Base-by-base conservation (phyloP, 2,797 vertebrate genomes). In the Taeniopygia guttata region DNA sequence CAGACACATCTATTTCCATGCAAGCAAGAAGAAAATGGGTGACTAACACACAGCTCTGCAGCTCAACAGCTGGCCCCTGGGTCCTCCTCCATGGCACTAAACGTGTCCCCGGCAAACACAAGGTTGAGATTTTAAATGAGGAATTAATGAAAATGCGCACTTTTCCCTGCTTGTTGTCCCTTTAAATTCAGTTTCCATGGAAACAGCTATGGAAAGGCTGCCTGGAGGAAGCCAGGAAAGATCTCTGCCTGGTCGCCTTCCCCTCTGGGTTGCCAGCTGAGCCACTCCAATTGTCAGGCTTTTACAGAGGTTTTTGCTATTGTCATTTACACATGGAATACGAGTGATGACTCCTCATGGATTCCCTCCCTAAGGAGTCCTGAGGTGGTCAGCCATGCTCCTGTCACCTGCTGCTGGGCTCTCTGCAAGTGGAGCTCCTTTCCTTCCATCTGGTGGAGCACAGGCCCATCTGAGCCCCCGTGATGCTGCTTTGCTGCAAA, bases 121-220 rank as follows among this genome's bases (percentile, higher is more conserved):
- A 92, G 36, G 51, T 45, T 85, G 75, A 79, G 89, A 85, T 78
- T 94, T 96, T 59, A 95, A 92, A 93, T 59, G 48, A 92, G 51
- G 51, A 93, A 91, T 92, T 95, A 94, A 93, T 92, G 87, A 93
- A 91, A 95, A 95, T 59, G 59, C 7, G 2, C 64, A 81, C 20
- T 76, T 94, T 92, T 87, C 54, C 82, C 66, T 89, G 73, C 75
- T 91, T 77, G 58, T 73, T 91, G 87, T 87, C 73, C 62, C 78
- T 93, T 90, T 85, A 92, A 95, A 92, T 92, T 54, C 82, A n/a
- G 93, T 96, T 95, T 91, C 96, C 84, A 89, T 93, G 89, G 96
- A 93, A 96, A 96, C 92, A 0, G 60, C n/a, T 69, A 72, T 55
- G 60, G 67, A 94, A 75, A 95, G 60, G 55, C 90, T 89, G 77